Percentiles rank a stretch among this genome's conserved stretches.
These are phyloP conservation scores for Temnothorax nylanderi DNA, from an alignment of 1,140 invertebrate genomes.

Conservation along the genomic window DNA sequence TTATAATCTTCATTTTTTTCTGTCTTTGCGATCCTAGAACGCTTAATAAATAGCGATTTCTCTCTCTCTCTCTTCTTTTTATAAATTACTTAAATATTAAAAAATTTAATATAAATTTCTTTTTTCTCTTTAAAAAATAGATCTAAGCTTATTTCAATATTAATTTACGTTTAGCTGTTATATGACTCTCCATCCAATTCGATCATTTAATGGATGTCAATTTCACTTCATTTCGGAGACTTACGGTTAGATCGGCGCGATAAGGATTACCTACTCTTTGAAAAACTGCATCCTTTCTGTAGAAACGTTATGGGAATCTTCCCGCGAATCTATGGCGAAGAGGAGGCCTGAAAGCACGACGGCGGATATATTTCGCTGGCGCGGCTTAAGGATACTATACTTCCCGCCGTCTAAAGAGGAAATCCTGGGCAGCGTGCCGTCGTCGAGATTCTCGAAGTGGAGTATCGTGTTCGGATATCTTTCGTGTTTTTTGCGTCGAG, in stretches of 20 bases:
- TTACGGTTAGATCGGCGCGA: background rate
- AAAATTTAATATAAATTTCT: background rate
- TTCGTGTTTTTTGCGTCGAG: conserved; percentile 41
- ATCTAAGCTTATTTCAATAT: background rate
- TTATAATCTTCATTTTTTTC: background rate
- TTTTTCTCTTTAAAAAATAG: background rate
- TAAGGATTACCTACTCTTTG: conserved; percentile 1
- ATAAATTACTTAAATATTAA: background rate
- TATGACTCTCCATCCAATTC: background rate
- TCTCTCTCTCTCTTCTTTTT: background rate
- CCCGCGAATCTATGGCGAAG: conserved; percentile 10
- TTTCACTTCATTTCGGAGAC: background rate
- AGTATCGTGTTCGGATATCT: conserved; percentile 76
- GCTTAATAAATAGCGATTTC: background rate
- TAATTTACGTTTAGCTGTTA: background rate
- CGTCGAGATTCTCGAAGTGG: conserved; percentile 72
- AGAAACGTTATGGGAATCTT: conserved; percentile 41
- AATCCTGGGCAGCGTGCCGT: conserved; percentile 59
- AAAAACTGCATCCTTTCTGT: background rate
- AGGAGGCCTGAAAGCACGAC: conserved; percentile 53
- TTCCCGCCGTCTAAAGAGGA: conserved; percentile 60
- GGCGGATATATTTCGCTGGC: conserved; percentile 54
- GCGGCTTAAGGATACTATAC: conserved; percentile 45
- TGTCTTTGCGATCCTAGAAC: background rate
- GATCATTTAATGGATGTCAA: background rate